A percentile compares a stretch with the other conserved stretches of the same genome.
These are phyloP conservation scores for Caenorhabditis latens DNA, from an alignment of 1,140 invertebrate species.

Conservation along the genomic window DNA sequence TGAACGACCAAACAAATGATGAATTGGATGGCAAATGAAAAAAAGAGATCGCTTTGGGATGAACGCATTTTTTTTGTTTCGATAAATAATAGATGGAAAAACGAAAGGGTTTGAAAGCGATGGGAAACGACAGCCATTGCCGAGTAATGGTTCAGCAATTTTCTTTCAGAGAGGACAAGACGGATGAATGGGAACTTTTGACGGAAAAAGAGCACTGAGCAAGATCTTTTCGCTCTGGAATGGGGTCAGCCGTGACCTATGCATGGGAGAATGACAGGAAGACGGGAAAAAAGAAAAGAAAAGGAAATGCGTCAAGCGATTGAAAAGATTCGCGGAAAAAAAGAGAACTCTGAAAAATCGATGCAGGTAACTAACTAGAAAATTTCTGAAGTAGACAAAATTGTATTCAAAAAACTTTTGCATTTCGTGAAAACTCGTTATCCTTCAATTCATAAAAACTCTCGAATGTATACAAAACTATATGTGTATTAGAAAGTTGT, in stretches of 20 bases:
- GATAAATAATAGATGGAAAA: slow-evolving; percentile 45
- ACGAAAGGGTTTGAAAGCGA: slow-evolving; percentile 23
- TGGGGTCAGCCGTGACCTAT: not conserved
- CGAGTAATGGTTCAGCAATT: slow-evolving; percentile 52
- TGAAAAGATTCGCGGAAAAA: not conserved
- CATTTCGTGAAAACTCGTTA: no score
- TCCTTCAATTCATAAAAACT: no score
- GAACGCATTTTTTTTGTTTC: slow-evolving; percentile 23
- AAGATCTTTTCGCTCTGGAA: slow-evolving; percentile 14
- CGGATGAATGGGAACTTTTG: slow-evolving; percentile 46
- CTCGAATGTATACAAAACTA: not conserved
- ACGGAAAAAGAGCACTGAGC: slow-evolving; percentile 21
- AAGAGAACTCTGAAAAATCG: not conserved
- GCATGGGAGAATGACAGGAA: slow-evolving; percentile 9
- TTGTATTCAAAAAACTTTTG: no score
- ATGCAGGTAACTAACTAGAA: no score
- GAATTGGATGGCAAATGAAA: slow-evolving; percentile 2
- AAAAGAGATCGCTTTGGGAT: not conserved
- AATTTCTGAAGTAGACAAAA: no score
- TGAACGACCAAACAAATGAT: not conserved
- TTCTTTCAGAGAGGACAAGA: slow-evolving; percentile 45
- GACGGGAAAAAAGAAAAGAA: not conserved
- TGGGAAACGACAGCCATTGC: slow-evolving; percentile 31
- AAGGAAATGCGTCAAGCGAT: slow-evolving; percentile 8
- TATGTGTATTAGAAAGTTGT: not conserved